Conservation (phyloP, 2,113 vertebrate genomes). For the Syngnathoides biaculeatus region DNA sequence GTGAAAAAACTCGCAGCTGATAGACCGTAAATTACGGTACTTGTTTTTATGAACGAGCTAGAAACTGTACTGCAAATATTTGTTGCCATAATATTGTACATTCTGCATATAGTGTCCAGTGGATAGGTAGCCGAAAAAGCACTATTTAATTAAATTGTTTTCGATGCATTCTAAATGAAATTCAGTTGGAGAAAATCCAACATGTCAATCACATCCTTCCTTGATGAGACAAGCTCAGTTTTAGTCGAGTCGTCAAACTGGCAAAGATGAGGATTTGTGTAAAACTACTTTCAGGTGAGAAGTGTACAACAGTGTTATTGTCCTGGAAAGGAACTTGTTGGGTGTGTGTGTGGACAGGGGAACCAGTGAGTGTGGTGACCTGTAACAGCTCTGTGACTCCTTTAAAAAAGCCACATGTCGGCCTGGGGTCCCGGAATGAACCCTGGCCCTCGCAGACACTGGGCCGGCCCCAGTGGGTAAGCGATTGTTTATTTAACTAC, state of each 20-base stretch:
- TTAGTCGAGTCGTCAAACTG: background rate
- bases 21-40: no score
- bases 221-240: background rate
- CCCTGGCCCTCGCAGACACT: slow-evolving; percentile 42
- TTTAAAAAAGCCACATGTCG: slow-evolving; percentile 57
- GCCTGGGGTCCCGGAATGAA: slow-evolving; percentile 48
- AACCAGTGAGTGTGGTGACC: slow-evolving; percentile 50
- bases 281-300: background rate
- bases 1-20: no score
- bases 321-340: background rate
- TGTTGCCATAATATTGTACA: no score
- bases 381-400: slow-evolving; percentile 62
- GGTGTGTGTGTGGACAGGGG: background rate
- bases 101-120: no score
- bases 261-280: background rate
- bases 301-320: background rate
- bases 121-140: no score
- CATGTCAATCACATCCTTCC: background rate
- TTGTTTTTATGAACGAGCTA: no score
- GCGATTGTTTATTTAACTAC: slow-evolving; percentile 75
- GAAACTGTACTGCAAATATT: no score
- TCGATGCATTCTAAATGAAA: no score
- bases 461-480: slow-evolving; percentile 57
- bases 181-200: background rate
- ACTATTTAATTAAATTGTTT: no score